Evolutionary conservation across 2,113 vertebrate species (phyloP).

Genomic region (Rhinolophus ferrumequinum): DNA sequence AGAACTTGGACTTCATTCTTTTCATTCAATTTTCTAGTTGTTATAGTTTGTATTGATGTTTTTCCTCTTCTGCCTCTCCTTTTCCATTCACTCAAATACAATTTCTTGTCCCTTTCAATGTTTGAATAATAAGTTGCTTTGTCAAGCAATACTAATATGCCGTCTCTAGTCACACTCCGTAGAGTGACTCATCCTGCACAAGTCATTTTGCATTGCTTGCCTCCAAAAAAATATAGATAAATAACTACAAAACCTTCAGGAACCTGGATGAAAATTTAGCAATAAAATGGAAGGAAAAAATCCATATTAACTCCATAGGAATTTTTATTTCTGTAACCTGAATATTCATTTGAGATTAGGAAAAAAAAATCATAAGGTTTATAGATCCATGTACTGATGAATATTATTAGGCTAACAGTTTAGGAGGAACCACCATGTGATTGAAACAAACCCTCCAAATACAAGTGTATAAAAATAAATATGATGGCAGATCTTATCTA

Average conservation of each 20-base stretch:
- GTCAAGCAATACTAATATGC: constrained; percentile 48
- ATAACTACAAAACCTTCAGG: background rate
- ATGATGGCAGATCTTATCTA: background rate
- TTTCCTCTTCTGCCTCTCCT: constrained; percentile 1
- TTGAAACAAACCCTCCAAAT: background rate
- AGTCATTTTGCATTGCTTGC: background rate
- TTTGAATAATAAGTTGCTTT: constrained; percentile 40
- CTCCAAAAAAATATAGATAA: constrained; percentile 22
- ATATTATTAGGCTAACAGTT: background rate
- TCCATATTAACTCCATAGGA: background rate
- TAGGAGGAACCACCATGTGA: rapidly evolving
- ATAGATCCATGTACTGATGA: background rate
- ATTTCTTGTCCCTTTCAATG: constrained; percentile 30
- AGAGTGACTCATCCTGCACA: constrained; percentile 23
- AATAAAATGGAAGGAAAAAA: background rate
- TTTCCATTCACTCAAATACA: constrained; percentile 43
- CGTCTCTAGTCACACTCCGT: background rate
- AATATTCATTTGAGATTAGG: background rate
- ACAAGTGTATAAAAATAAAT: background rate
- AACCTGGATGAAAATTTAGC: background rate
- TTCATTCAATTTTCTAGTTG: constrained; percentile 47
- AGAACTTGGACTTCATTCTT: constrained; percentile 64
- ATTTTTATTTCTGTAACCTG: background rate
- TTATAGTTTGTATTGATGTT: constrained; percentile 34
- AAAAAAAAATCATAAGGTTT: background rate